Conservation (phyloP, 2,797 vertebrate species). For the Neostethus bicornis region DNA sequence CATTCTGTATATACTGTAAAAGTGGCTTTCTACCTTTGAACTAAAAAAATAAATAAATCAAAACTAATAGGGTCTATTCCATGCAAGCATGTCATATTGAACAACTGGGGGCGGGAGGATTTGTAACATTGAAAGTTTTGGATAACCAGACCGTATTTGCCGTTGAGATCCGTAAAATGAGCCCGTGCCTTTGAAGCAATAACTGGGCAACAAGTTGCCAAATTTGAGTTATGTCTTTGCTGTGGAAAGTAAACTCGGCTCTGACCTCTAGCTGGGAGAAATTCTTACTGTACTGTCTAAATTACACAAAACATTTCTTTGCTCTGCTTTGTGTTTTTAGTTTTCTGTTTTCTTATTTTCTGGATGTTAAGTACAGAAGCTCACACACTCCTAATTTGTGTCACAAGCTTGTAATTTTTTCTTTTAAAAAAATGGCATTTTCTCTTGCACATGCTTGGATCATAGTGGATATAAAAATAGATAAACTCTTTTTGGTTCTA, state of each 20-base stretch:
- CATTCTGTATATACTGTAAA: no score
- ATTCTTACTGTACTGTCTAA: constrained; percentile 29
- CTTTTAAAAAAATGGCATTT: not conserved
- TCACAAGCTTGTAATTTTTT: not conserved
- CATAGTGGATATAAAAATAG: not conserved
- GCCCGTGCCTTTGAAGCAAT: not conserved
- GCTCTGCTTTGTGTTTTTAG: not conserved
- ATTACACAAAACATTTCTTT: constrained; percentile 15
- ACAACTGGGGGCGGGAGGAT: no score
- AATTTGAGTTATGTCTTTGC: not conserved
- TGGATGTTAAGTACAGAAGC: constrained; percentile 7
- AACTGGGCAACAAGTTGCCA: not conserved
- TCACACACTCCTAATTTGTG: constrained; percentile 21
- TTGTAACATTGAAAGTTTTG: no score
- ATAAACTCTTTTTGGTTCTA: not conserved
- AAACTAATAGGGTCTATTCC: no score
- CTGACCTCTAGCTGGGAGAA: constrained; percentile 66
- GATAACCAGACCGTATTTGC: no score
- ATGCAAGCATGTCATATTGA: no score
- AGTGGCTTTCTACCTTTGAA: no score
- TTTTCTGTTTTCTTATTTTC: constrained; percentile 11
- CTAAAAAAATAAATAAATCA: no score
- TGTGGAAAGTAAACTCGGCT: constrained; percentile 50
- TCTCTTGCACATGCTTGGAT: constrained; percentile 9
- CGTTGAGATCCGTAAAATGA: no score